Base-by-base conservation (phyloP, 2,888 invertebrate species). In the Drosophila birchii region DNA sequence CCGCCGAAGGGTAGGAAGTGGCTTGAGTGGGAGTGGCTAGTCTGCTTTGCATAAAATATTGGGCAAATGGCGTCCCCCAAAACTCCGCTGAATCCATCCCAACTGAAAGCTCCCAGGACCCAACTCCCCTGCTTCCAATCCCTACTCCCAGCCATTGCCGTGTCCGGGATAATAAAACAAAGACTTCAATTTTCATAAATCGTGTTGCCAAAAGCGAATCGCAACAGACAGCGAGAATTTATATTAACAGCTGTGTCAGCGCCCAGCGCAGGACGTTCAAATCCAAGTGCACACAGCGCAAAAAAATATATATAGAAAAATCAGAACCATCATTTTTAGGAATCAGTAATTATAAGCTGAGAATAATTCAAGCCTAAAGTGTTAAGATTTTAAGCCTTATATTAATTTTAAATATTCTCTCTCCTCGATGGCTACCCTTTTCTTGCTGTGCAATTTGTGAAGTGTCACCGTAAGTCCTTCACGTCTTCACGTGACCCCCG, bases 111-210 rank as follows among this genome's bases (percentile, higher is more conserved):
- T 53, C 16, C n/a, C 12, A 2, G 16, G 8, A 9, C 14, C 36
- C 36, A 23, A 34, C 6, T 26, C 47, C 11, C 47, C 47, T 7
- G 12, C 43, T 23, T 12, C 11, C 34, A 34, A 34, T 11, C 26
- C 26, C 20, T 11, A 2, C 23, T 51, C 34, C 23, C 45, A 16
- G 49, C 45, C 62, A 59, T 59, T 41, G 45, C 62, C 72, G 63
- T 68, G 62, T 57, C 60, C 53, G 64, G 71, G 56, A 75, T 79
- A 87, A 80, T 85, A 79, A 85, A 88, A 80, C 85, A 81, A 80
- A 83, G 85, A 86, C 78, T 86, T 88, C 78, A 86, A 89, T 90
- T 88, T 88, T 87, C 87, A 90, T 88, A 88, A 88, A 90, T 84
- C 84, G 79, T 53, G 51, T 79, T 79, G 82, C 76, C 66, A 78